Base-by-base conservation (phyloP, 2,888 invertebrate genomes). In the Andrena praecox region DNA sequence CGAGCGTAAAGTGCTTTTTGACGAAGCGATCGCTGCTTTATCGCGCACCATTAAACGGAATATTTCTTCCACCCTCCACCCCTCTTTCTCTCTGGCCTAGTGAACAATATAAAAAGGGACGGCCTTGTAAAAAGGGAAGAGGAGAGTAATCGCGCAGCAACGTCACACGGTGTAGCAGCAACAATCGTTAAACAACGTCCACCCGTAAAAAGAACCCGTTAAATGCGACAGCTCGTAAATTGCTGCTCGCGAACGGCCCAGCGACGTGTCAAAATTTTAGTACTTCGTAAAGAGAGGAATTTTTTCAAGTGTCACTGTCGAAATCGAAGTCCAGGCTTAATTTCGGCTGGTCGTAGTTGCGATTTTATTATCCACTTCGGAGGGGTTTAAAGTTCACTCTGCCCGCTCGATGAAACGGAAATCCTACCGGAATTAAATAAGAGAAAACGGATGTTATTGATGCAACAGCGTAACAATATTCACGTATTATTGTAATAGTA, bases 181-280 rank as follows among this genome's bases (percentile, higher is more conserved):
- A 73, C 76, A 71, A 85, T 85, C 82, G 80, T 86, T 87, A 87
- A 87, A 82, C 73, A 85, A 71, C 62, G 69, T 52, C 29, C 31
- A 59, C 66, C 62, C 74, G 79, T 82, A 79, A 86, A 86, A 60
- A 31, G 76, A 54, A 6, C 80, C 68, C 84, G 80, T 86, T 86
- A 84, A 77, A 60, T 20, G 77, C 62, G 74, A 54, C 66, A 68
- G 66, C 67, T 80, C 86, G 77, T 86, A 78, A 86, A 86, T 72
- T 70, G 70, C 48, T 54, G 64, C 42, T 54, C n/a, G 62, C 59
- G 69, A 77, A 77, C 68, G 29, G 31, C 27, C 33, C 29, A 64
- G 68, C 31, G 33, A 71, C 62, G 27, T 27, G n/a, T 75, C 50
- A 52, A 35, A 50, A 78, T 56, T 77, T 79, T 29, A 27, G 42